Evolutionary conservation across 35 echinoderm and acorn worm species (phyloP).

Genomic region (Ptychodera flava): DNA sequence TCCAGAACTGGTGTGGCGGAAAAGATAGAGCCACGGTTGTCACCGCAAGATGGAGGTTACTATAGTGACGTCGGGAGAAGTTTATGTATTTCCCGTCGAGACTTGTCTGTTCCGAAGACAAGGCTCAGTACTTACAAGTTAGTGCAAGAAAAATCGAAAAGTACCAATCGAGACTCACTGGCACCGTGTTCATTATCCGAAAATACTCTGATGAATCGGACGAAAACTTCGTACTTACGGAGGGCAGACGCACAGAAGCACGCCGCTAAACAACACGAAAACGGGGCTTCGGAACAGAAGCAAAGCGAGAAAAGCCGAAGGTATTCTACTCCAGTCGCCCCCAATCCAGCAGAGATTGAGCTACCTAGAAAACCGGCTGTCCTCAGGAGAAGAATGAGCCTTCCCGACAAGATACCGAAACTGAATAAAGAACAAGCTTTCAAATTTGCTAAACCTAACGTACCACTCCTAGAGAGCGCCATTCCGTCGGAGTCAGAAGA

Average conservation of each 20-base stretch:
- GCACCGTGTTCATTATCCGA: too few relatives aligned
- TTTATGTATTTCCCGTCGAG: too few relatives aligned
- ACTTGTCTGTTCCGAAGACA: too few relatives aligned
- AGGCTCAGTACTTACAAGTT: not conserved
- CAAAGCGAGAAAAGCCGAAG: not conserved
- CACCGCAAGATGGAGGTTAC: too few relatives aligned
- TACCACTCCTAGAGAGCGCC: not conserved
- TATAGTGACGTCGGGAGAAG: too few relatives aligned
- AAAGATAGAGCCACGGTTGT: too few relatives aligned
- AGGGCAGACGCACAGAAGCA: too few relatives aligned
- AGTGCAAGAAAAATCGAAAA: not conserved
- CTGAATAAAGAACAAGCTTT: not conserved
- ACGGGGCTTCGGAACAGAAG: not conserved
- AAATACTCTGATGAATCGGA: not conserved
- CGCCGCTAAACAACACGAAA: not conserved
- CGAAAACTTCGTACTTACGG: not conserved
- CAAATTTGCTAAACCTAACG: not conserved
- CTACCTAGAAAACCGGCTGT: not conserved
- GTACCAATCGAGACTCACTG: too few relatives aligned
- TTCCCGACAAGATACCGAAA: not conserved
- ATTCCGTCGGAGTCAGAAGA: not conserved
- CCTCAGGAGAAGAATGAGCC: not conserved
- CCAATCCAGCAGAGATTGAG: not conserved
- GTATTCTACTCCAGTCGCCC: not conserved
- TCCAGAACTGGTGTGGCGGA: too few relatives aligned